Base-by-base conservation (phyloP, 2,888 invertebrate genomes). In the Athetis lepigone region DNA sequence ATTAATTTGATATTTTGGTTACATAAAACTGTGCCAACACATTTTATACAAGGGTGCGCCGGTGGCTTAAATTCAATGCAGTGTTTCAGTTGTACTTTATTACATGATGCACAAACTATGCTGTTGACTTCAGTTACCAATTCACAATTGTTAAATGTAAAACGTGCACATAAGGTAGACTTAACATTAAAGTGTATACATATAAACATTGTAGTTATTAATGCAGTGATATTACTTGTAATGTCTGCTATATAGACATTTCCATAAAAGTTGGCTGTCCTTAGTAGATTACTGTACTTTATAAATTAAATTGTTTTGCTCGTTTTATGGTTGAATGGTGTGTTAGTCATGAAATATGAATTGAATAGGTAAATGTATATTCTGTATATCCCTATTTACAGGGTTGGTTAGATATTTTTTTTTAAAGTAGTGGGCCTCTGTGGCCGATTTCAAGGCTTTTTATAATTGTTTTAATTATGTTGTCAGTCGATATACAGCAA, bases 211-310 rank as follows among this genome's bases (percentile, higher is more conserved):
- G 84, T 89, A 86, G 84, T 84, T 81, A 70, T 42, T 85, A 83
- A 85, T 74, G 77, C 90, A 90, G 93, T 92, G 92, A 92, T 92
- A 92, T 92, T 92, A 90, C 85, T 87, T 85, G 77, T 89, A 88
- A 87, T 84, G 75, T 77, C 77, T 79, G 55, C 67, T 73, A 62
- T 65, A 52, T 65, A 80, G 77, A 69, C 69, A 66, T 80, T 75
- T 79, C 73, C 71, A 68, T 70, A 70, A 64, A 58, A 63, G 66
- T 77, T 65, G 82, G 72, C 75, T 73, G 77, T 77, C 73, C 59
- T 59, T 69, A 71, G 63, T 79, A 71, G 69, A 68, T 71, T 77
- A 70, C 64, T 67, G 55, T 75, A 79, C 57, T 46, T 62, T 66
- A 65, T 57, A 59, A 63, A 74, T 65, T 45, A 59, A 72, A 61